These are phyloP conservation scores for Chamaea fasciata DNA, from an alignment of 2,113 vertebrate genomes.

Conservation along the genomic window DNA sequence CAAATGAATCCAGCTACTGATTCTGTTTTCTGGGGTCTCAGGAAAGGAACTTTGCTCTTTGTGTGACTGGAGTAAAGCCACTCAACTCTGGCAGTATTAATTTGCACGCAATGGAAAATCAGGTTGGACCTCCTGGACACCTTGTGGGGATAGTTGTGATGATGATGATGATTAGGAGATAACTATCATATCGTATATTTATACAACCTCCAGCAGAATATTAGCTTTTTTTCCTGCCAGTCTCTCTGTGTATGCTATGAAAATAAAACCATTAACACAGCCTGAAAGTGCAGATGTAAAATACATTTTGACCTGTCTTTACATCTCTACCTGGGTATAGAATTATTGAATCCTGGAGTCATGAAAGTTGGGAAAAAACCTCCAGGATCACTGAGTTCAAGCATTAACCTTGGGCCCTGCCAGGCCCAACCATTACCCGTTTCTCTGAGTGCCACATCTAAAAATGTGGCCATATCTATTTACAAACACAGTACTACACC, in stretches of 20 bases:
- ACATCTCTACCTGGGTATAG: background rate
- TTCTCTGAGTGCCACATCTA: too few species aligned
- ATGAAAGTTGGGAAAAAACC: background rate
- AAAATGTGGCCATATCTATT: background rate
- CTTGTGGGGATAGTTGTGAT: background rate
- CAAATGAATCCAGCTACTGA: background rate
- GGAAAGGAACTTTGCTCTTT: background rate
- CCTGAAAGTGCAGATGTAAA: background rate
- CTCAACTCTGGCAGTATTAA: background rate
- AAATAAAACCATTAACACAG: background rate
- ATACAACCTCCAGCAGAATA: background rate
- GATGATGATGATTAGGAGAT: background rate
- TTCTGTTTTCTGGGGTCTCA: background rate
- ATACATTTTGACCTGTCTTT: background rate
- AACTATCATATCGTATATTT: background rate
- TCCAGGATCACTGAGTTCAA: background rate
- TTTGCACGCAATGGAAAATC: background rate
- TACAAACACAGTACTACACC: background rate
- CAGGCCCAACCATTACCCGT: rapidly evolving
- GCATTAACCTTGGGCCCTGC: background rate
- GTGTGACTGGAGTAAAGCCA: background rate
- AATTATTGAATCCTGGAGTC: background rate
- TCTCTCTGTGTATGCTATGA: background rate
- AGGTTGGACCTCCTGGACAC: background rate
- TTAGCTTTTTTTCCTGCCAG: background rate